phyloP scores from a whole-genome alignment of 2,797 vertebrate genomes.

The Falco rusticolus region DNA sequence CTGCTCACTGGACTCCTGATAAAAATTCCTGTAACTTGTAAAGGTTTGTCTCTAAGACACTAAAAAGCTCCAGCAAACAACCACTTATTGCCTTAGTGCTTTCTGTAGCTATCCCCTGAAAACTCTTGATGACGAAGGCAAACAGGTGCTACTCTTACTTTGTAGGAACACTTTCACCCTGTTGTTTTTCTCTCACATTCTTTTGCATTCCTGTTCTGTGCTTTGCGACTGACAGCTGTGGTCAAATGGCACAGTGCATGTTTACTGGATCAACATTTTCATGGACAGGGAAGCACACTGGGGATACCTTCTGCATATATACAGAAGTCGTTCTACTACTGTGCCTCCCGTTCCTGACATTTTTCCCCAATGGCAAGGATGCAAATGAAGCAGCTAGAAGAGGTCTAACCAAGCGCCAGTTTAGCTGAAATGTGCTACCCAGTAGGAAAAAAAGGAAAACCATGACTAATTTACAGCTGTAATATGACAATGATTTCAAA shows the following conservation, averaged over 20 bases:
- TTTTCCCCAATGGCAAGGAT: background rate
- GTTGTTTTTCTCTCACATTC: background rate
- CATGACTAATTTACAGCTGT: background rate
- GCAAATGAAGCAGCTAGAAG: background rate
- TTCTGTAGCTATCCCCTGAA: background rate
- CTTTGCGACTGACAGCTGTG: background rate
- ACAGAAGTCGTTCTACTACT: background rate
- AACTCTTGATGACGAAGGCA: background rate
- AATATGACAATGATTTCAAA: background rate
- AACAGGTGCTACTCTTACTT: background rate
- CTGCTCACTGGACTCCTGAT: background rate
- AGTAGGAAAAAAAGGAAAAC: background rate
- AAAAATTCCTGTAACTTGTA: background rate
- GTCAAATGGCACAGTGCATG: background rate
- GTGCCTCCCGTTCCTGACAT: background rate
- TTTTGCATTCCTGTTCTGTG: background rate
- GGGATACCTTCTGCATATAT: background rate
- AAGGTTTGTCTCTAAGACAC: background rate
- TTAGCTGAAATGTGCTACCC: background rate
- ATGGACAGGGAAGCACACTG: background rate
- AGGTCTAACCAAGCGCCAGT: background rate
- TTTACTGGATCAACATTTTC: background rate
- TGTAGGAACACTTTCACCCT: background rate
- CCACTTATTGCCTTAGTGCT: background rate
- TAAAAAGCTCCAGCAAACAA: background rate